These are phyloP conservation scores for Chascanopsetta lugubris DNA, from an alignment of 2,113 vertebrate species.

Conservation along the genomic window DNA sequence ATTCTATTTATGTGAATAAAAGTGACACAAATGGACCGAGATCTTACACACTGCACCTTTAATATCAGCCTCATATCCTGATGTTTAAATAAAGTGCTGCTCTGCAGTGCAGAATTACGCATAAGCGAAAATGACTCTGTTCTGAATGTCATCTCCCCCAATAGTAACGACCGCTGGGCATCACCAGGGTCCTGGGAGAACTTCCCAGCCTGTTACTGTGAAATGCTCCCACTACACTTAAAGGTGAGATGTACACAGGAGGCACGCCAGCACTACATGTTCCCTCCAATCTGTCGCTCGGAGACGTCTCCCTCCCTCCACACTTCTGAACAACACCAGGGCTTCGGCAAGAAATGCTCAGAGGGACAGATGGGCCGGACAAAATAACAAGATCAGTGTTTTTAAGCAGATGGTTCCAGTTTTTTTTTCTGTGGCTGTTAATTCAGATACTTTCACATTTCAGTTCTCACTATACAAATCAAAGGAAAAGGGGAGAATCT, in stretches of 20 bases:
- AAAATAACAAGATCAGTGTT: constrained; percentile 6
- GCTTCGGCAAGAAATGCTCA: constrained; percentile 29
- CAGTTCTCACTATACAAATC: too few species aligned
- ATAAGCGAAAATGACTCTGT: neutral
- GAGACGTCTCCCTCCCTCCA: constrained; percentile 16
- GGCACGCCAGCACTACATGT: constrained; percentile 25
- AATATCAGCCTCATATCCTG: neutral
- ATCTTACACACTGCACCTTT: too few species aligned
- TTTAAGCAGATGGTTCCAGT: neutral
- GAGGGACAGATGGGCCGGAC: constrained; percentile 3
- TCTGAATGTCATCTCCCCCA: constrained; percentile 9
- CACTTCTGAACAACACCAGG: constrained; percentile 26
- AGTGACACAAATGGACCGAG: too few species aligned
- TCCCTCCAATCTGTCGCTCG: constrained; percentile 42
- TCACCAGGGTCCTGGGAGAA: constrained; percentile 3
- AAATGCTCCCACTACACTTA: constrained; percentile 27
- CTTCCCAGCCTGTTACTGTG: constrained; percentile 13
- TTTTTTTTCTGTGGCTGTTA: too few species aligned
- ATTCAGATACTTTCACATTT: too few species aligned
- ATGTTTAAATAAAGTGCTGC: constrained; percentile 1
- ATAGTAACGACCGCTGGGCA: constrained; percentile 23
- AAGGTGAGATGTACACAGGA: constrained; percentile 23
- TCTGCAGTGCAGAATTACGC: neutral
- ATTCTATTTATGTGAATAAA: too few species aligned
- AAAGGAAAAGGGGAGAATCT: too few species aligned